A percentile compares a stretch with the other conserved stretches of the same genome.
These are phyloP conservation scores for Nesoenas mayeri DNA, from an alignment of 2,113 vertebrate genomes.

Conservation along the genomic window DNA sequence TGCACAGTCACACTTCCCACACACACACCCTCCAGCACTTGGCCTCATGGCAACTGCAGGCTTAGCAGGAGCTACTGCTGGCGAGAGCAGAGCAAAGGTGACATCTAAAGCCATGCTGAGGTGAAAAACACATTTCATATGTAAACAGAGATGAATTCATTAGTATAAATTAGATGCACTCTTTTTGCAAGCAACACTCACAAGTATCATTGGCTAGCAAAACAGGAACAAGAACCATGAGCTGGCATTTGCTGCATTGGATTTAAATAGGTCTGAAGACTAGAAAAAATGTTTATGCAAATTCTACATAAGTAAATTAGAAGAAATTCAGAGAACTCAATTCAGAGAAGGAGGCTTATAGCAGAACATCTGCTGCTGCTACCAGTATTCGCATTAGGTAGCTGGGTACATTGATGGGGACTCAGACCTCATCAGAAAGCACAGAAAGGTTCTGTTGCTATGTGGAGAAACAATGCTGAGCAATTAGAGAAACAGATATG, in stretches of 20 bases:
- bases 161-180: not conserved
- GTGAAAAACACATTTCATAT: not conserved
- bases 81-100: not conserved
- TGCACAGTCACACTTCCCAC: not conserved
- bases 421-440: not conserved
- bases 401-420: conserved; percentile 22
- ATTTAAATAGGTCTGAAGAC: not conserved
- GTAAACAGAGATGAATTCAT: not conserved
- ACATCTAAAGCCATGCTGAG: not conserved
- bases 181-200: not conserved
- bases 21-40: not conserved
- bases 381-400: not conserved
- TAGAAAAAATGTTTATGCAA: not conserved
- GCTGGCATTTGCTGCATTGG: not conserved
- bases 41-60: not conserved
- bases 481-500: not conserved
- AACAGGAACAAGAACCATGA: not conserved
- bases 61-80: not conserved
- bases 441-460: conserved; percentile 27
- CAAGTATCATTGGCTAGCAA: not conserved
- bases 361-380: conserved; percentile 49
- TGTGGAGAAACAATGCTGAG: not conserved
- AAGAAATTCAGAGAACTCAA: conserved; percentile 45
- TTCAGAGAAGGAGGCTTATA: conserved; percentile 28
- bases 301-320: conserved; percentile 34